Evolutionary conservation across 2,888 invertebrate genomes (phyloP).

Genomic region (Altica lythri): DNA sequence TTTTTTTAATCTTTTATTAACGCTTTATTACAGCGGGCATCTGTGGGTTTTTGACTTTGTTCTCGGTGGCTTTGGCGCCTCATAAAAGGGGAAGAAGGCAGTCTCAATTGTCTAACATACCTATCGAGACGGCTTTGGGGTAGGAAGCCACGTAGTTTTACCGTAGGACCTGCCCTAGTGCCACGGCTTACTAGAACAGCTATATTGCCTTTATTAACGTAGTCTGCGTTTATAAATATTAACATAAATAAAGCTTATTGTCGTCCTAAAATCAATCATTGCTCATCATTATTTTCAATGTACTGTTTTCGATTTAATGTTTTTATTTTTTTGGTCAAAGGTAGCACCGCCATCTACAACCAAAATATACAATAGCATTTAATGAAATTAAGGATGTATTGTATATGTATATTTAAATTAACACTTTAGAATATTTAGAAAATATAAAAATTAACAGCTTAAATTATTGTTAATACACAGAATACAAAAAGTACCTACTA

Average conservation of each 20-base stretch:
- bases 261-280: constrained; percentile 47
- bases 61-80: constrained; percentile 56
- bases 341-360: constrained; percentile 20
- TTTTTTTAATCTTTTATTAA: constrained; percentile 41
- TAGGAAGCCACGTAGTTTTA: constrained; percentile 35
- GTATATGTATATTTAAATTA: no score
- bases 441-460: no score
- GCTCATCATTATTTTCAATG: constrained; percentile 35
- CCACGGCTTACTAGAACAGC: constrained; percentile 27
- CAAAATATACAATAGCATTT: not conserved
- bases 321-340: constrained; percentile 9
- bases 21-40: constrained; percentile 54
- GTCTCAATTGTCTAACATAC: constrained; percentile 40
- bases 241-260: constrained; percentile 47
- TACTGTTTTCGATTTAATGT: constrained; percentile 2
- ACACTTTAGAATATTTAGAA: no score
- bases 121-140: constrained; percentile 38
- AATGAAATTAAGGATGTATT: no score
- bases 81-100: constrained; percentile 42
- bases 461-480: no score
- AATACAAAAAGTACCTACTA: no score
- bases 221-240: constrained; percentile 12
- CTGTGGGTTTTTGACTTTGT: constrained; percentile 56
- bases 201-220: constrained; percentile 15
- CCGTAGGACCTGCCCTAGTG: constrained; percentile 36